Evolutionary conservation across 2,797 vertebrate genomes (phyloP).

Genomic region (Australoheros facetus): DNA sequence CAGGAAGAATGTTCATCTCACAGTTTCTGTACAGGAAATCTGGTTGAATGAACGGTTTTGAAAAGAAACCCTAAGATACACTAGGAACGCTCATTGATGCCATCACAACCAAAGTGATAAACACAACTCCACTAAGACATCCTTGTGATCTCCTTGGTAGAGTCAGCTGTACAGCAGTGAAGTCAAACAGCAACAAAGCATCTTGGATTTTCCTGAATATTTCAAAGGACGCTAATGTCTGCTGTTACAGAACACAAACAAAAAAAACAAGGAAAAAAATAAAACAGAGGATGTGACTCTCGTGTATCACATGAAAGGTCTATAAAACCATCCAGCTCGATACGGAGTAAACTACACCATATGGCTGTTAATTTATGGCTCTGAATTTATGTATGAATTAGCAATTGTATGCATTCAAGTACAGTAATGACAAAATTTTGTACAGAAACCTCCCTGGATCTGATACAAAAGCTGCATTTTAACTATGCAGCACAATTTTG

Average conservation of each 20-base stretch:
- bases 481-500: constrained; percentile 40
- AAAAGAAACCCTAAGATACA: neutral
- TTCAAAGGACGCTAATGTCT: neutral
- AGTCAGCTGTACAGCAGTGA: neutral
- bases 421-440: constrained; percentile 38
- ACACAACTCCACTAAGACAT: neutral
- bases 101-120: neutral
- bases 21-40: constrained; percentile 43
- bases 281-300: neutral
- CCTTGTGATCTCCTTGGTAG: neutral
- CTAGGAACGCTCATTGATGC: neutral
- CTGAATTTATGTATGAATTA: constrained; percentile 43
- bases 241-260: neutral
- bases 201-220: neutral
- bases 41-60: constrained; percentile 42
- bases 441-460: constrained; percentile 39
- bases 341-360: constrained; percentile 14
- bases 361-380: constrained; percentile 21
- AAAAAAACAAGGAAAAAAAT: neutral
- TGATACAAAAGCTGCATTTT: constrained; percentile 44
- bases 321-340: constrained; percentile 6
- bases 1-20: constrained; percentile 45
- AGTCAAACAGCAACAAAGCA: neutral
- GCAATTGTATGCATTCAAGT: constrained; percentile 35
- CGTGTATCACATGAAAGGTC: neutral